These are phyloP conservation scores for Chloroclystis v-ata DNA, from an alignment of 2,888 invertebrate species.

Conservation along the genomic window DNA sequence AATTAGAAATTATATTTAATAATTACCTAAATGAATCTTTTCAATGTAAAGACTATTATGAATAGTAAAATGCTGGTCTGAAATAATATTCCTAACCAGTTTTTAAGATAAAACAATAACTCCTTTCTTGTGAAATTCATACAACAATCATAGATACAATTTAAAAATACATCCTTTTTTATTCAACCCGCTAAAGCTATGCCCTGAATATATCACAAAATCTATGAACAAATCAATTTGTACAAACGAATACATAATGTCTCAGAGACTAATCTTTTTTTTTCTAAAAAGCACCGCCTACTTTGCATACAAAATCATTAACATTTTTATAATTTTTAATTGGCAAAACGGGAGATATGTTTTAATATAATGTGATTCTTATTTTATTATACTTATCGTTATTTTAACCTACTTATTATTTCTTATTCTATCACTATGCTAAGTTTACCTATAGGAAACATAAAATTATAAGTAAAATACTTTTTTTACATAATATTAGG, in stretches of 20 bases:
- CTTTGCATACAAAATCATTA: slow-evolving; percentile 41
- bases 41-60: too few species aligned
- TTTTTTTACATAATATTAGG: too few species aligned
- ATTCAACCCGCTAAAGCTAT: neutral
- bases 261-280: slow-evolving; percentile 29
- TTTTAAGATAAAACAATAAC: too few species aligned
- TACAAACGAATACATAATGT: slow-evolving; percentile 11
- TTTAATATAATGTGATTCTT: slow-evolving; percentile 34
- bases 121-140: neutral
- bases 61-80: too few species aligned
- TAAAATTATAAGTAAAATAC: too few species aligned
- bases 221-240: slow-evolving; percentile 6
- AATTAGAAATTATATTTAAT: neutral
- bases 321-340: slow-evolving; percentile 58
- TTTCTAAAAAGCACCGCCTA: slow-evolving; percentile 37
- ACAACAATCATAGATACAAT: neutral
- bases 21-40: too few species aligned
- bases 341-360: slow-evolving; percentile 77
- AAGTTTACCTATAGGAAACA: too few species aligned
- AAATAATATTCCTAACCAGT: too few species aligned
- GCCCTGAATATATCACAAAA: slow-evolving; percentile 8
- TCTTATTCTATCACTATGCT: neutral
- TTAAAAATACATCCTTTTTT: neutral
- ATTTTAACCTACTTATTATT: neutral
- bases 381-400: slow-evolving; percentile 5